Conservation (phyloP, 1,140 invertebrate species). For the Heterodera carotae region DNA sequence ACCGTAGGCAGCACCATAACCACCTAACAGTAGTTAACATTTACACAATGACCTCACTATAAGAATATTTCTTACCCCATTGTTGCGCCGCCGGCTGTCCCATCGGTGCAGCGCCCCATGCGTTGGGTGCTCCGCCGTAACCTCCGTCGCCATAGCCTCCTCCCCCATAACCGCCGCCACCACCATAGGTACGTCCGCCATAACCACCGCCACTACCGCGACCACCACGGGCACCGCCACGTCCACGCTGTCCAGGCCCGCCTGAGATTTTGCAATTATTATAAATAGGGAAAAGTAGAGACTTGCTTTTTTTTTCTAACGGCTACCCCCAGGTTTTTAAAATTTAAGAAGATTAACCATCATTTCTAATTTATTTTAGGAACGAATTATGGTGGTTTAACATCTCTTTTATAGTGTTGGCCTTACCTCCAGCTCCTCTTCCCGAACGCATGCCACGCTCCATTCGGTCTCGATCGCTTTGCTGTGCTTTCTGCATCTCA, state of each 20-base stretch:
- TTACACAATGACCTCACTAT: neutral
- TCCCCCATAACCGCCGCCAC: conserved; percentile 31
- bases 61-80: conserved; percentile 1
- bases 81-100: neutral
- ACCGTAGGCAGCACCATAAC: conserved; percentile 37
- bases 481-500: conserved; percentile 66
- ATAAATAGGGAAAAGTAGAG: no score
- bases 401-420: no score
- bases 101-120: neutral
- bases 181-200: conserved; percentile 37
- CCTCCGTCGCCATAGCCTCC: conserved; percentile 23
- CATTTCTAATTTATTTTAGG: no score
- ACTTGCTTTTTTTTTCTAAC: no score
- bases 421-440: conserved; percentile 28
- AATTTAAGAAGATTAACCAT: no score
- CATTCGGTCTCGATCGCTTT: conserved; percentile 57
- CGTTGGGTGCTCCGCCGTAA: neutral
- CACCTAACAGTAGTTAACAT: neutral
- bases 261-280: neutral
- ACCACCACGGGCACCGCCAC: conserved; percentile 35
- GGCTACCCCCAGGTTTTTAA: no score
- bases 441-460: conserved; percentile 51
- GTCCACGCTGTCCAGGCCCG: neutral
- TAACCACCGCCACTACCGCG: conserved; percentile 34
- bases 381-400: no score